Base-by-base conservation (phyloP, 2,888 invertebrate genomes). In the Oegoconia quadripuncta region DNA sequence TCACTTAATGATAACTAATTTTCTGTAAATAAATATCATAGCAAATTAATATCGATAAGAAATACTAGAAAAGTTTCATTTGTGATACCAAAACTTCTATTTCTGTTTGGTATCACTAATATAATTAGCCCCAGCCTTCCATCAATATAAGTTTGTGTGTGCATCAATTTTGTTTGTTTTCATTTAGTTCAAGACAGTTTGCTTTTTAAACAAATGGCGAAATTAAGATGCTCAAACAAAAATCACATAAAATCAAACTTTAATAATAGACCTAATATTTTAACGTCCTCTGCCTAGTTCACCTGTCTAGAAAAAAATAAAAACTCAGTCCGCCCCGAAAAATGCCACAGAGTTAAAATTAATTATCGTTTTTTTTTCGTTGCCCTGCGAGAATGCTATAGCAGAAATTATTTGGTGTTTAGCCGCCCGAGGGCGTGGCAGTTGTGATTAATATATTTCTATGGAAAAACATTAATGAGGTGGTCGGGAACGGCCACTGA, bases 381-480 rank as follows among this genome's bases (percentile, higher is more conserved):
- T 49, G 54, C 59, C 58, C 71, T 63, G 65, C 71, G 64, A 66
- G 72, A 75, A 78, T 72, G 74, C 65, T 81, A 69, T 67, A 70
- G 76, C 80, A 78, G 74, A 81, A 80, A 83, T 86, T 81, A 84
- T 84, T 86, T 84, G 82, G 84, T 83, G 72, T 83, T 86, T 86
- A 80, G 76, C 82, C 80, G 80, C 69, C 61, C 65, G 76, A 61
- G 78, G 84, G 84, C 81, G 86, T 62, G 34, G 34, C 34, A 17
- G 26, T 11, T 12, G 27, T 34, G 34, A 27, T 27, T 26, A 27
- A 27, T 27, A 34, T 34, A 27, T 27, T 34, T 34, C 35, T 34
- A 36, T 37, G 39, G 41, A 37, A 40, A 40, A 41, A 41, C 32
- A 25, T 41, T 44, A 44, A 44, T 44, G 44, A 44, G 39, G 8